These are phyloP conservation scores for Holocentrus rufus DNA, from an alignment of 2,797 vertebrate genomes.

Conservation along the genomic window DNA sequence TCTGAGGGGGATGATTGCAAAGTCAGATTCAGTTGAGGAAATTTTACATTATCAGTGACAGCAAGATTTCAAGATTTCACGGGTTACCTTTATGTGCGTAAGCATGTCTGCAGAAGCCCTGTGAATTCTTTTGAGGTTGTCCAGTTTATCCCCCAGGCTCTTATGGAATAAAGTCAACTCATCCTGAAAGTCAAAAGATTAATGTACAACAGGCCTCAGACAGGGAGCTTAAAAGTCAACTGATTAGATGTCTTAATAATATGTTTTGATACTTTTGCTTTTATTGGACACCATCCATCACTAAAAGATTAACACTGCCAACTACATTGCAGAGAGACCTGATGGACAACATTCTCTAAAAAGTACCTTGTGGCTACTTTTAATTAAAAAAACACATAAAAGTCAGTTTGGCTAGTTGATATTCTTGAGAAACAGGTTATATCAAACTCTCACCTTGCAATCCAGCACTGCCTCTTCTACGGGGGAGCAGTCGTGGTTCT, in stretches of 20 bases:
- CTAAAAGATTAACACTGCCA: background rate
- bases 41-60: background rate
- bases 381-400: background rate
- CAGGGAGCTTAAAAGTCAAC: background rate
- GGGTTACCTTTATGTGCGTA: constrained; percentile 73
- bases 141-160: constrained; percentile 68
- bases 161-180: constrained; percentile 72
- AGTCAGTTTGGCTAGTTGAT: background rate
- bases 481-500: constrained; percentile 75
- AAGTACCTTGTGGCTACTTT: background rate
- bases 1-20: constrained; percentile 48
- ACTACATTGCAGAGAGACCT: constrained; percentile 57
- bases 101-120: constrained; percentile 57
- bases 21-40: background rate
- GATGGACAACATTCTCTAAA: constrained; percentile 73
- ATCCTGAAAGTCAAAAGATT: constrained; percentile 63
- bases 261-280: background rate
- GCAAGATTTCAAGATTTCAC: background rate
- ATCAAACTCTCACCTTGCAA: constrained; percentile 74
- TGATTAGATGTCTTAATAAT: background rate
- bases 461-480: constrained; percentile 77
- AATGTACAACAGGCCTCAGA: background rate
- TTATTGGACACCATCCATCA: background rate
- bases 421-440: background rate
- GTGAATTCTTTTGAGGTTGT: constrained; percentile 59